Conservation (phyloP, 2,888 invertebrate species). For the Sminthurides aquaticus region DNA sequence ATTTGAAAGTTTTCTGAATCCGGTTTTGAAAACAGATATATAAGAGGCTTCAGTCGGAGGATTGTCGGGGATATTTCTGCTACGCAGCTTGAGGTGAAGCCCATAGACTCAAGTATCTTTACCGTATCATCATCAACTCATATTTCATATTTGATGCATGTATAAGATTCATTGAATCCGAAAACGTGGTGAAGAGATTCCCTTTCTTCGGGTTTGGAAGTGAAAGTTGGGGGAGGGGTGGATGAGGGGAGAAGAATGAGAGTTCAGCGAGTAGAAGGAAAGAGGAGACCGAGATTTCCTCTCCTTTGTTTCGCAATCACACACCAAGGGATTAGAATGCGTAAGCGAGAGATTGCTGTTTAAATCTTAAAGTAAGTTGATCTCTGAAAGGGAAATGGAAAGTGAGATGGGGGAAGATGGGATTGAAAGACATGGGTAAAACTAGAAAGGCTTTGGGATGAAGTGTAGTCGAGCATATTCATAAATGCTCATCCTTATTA, state of each 20-base stretch:
- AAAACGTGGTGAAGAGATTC: background rate
- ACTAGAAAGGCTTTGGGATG: no score
- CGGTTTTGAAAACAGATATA: background rate
- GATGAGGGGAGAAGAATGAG: background rate
- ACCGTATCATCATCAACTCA: background rate
- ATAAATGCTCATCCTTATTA: no score
- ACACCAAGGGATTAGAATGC: background rate
- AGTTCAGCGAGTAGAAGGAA: no score
- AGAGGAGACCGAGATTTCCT: background rate
- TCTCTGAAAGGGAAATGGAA: background rate
- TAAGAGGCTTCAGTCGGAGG: background rate
- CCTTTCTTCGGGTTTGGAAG: background rate
- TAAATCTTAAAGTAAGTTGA: background rate
- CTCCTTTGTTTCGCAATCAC: background rate
- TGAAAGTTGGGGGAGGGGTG: background rate
- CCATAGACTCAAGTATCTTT: no score
- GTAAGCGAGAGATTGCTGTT: no score
- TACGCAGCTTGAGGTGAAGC: background rate
- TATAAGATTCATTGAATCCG: background rate
- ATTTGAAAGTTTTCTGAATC: constrained; percentile 9
- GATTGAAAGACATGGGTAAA: no score
- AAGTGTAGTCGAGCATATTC: no score
- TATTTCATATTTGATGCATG: constrained; percentile 4
- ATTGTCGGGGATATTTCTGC: background rate
- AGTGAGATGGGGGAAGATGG: no score